These are phyloP conservation scores for Rallus crepitans DNA, from an alignment of 2,797 vertebrate genomes.

Conservation along the genomic window DNA sequence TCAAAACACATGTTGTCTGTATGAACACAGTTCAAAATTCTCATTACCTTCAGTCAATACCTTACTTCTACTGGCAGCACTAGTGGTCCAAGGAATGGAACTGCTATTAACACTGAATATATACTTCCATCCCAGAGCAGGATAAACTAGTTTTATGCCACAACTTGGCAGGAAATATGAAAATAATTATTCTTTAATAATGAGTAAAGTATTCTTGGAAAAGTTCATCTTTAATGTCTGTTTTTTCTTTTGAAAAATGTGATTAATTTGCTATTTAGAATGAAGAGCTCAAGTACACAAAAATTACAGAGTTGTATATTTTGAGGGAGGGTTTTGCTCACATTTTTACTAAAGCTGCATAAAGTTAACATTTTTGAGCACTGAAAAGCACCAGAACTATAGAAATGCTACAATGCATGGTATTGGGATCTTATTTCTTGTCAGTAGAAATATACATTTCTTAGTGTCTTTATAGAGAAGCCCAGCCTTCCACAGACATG, in stretches of 20 bases:
- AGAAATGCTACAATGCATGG: not conserved
- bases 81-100: not conserved
- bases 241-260: not conserved
- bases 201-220: not conserved
- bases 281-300: not conserved
- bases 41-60: not conserved
- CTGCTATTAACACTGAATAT: not conserved
- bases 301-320: not conserved
- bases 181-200: not conserved
- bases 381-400: not conserved
- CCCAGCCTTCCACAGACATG: not conserved
- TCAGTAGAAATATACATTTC: not conserved
- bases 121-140: not conserved
- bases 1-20: not conserved
- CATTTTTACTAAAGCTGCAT: not conserved
- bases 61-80: not conserved
- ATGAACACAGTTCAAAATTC: not conserved
- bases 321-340: not conserved
- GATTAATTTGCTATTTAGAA: not conserved
- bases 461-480: not conserved
- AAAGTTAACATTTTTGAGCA: not conserved
- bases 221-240: not conserved
- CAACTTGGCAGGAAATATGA: not conserved
- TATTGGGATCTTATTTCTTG: not conserved
- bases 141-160: not conserved